Conservation (phyloP, 2,797 vertebrate species). For the Threskiornis aethiopicus region DNA sequence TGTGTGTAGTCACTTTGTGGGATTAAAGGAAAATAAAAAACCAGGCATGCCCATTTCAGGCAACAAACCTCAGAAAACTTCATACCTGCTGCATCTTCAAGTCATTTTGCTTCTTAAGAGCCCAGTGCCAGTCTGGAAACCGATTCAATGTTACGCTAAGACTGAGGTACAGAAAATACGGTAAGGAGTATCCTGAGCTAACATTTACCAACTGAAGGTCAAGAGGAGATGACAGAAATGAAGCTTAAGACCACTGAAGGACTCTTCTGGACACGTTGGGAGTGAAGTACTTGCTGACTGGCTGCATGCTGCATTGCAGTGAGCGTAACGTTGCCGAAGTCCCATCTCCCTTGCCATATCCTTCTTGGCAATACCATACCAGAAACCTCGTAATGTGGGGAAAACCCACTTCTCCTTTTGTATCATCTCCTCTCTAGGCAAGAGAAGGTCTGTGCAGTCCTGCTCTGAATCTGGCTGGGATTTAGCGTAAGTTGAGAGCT, state of each 20-base stretch:
- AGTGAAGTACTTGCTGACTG: not conserved
- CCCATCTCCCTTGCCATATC: not conserved
- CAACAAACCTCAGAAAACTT: not conserved
- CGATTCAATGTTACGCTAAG: not conserved
- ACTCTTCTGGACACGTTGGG: not conserved
- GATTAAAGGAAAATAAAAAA: not conserved
- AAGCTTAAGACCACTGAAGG: not conserved
- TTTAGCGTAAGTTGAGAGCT: not conserved
- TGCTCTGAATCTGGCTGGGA: not conserved
- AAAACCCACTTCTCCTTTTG: not conserved
- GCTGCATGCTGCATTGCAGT: too few species aligned
- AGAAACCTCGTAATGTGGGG: not conserved
- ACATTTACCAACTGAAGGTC: not conserved
- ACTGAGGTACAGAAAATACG: not conserved
- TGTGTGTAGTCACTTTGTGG: not conserved
- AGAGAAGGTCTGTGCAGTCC: not conserved
- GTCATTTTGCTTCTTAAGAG: accelerated
- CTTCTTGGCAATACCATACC: not conserved
- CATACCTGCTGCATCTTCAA: not conserved
- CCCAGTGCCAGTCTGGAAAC: not conserved
- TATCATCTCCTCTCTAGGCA: not conserved
- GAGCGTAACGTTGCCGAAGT: not conserved
- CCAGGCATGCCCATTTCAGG: not conserved
- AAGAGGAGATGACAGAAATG: not conserved
- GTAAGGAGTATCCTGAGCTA: not conserved